Percentiles rank a stretch among this genome's conserved stretches.
These are phyloP conservation scores for Zophobas morio DNA, from an alignment of 1,140 invertebrate genomes.

Conservation along the genomic window DNA sequence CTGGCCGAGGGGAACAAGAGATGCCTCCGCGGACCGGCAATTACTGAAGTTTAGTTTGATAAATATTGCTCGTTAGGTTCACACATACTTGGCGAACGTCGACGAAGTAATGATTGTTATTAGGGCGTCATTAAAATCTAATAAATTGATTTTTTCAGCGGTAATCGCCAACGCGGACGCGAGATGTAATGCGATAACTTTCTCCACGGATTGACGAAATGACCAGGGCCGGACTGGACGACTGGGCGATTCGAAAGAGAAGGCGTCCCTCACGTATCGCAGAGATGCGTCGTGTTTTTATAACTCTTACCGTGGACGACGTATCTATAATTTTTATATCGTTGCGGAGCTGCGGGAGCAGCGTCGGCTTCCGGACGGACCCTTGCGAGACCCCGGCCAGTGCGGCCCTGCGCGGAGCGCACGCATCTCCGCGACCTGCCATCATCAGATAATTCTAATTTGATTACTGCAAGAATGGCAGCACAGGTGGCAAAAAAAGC, in stretches of 20 bases:
- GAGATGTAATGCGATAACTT: conserved; percentile 30
- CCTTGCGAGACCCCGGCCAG: too few species aligned
- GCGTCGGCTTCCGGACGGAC: too few species aligned
- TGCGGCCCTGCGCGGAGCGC: too few species aligned
- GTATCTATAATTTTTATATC: too few species aligned
- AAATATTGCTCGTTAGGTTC: conserved; percentile 45
- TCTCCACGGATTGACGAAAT: conserved; percentile 12
- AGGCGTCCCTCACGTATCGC: too few species aligned
- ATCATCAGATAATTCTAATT: conserved; percentile 11
- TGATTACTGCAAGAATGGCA: background rate
- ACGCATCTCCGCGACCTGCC: background rate
- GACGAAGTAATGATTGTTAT: conserved; percentile 44
- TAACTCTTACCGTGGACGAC: too few species aligned
- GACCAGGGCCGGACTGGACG: background rate
- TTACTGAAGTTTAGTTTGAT: conserved; percentile 41
- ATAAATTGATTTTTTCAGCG: conserved; percentile 40
- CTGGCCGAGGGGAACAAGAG: conserved; percentile 21
- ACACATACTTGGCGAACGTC: conserved; percentile 27
- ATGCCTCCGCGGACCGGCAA: conserved; percentile 24
- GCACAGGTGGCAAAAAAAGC: background rate
- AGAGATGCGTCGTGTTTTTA: too few species aligned
- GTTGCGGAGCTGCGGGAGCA: too few species aligned
- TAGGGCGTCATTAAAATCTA: conserved; percentile 49
- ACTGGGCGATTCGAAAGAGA: too few species aligned
- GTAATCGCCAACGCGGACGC: conserved; percentile 13